phyloP scores from a whole-genome alignment of 2,113 vertebrate genomes.

The Microcebus griseorufus region DNA sequence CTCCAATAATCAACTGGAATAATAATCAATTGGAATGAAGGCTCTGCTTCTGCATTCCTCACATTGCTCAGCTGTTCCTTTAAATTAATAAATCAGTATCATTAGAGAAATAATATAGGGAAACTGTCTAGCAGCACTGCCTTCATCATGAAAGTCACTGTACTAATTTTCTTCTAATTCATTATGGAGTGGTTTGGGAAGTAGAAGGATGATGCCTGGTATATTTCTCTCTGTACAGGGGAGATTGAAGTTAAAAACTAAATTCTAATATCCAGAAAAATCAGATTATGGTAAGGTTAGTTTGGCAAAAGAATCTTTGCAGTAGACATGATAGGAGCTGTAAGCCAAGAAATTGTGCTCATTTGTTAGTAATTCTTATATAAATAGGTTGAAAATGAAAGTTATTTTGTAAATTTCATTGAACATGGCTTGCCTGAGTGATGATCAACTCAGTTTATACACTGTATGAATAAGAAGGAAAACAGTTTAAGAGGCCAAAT shows the following conservation, averaged over 20 bases:
- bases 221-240: neutral
- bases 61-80: neutral
- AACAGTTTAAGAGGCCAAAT: conserved; percentile 62
- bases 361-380: conserved; percentile 81
- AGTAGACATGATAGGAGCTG: conserved; percentile 69
- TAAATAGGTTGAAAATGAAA: conserved; percentile 46
- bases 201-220: neutral
- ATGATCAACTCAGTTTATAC: neutral
- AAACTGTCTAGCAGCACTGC: neutral
- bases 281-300: conserved; percentile 69
- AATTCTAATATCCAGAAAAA: conserved; percentile 29
- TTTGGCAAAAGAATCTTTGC: conserved; percentile 71
- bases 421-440: conserved; percentile 16
- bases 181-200: neutral
- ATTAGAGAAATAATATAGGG: neutral
- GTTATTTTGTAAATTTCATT: neutral
- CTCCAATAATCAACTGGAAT: neutral
- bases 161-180: neutral
- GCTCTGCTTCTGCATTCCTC: neutral
- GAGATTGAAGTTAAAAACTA: conserved; percentile 27
- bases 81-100: neutral
- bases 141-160: neutral
- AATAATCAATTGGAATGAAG: neutral
- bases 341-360: conserved; percentile 75
- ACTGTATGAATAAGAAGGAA: conserved; percentile 42